Base-by-base conservation (phyloP, 35 echinoderm and acorn worm species). In the Ophiothrix spiculata region DNA sequence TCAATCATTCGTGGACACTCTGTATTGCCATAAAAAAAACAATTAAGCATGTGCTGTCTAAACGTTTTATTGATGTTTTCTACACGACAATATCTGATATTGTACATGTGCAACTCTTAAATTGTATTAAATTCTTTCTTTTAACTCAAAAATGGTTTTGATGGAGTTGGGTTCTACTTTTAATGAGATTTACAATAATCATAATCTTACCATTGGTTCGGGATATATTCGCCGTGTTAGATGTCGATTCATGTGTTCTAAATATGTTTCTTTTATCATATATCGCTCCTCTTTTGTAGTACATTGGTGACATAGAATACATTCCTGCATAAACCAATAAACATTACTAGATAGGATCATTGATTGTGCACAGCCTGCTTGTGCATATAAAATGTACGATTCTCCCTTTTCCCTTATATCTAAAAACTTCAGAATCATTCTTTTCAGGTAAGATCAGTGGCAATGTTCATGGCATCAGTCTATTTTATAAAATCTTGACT, bases 251-350 rank as follows among this genome's bases (percentile, higher is more conserved):
- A 63, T 16, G 56, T 92, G 91, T 25, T 92, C 91, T 56, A 92
- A 46, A 45, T 77, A 92, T 17, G 84, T 69, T 33, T 84, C 84
- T 36, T 78, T 88, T 37, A 92, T 64, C 39, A 84, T 81, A 31
- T 75, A 38, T 80, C 54, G 83, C 23, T 78, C 45, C 31, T 92
- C 91, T 63, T 0, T 73, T 37, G 63, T 76, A 29, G 87, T 38
- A 81, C 91, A 92, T 42, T 87, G 81, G 32, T 75, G 35, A 49
- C 91, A 92, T 4, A 92, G 40, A n/a, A 83, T 39, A 79, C 91
- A 92, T 39, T 83, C 45, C 91, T 92, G 75, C 17, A n/a, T 69
- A 69, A 69, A 69, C 17, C 8, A 54, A 54, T 11, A 8, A 54
- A 54, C 45, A 54, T 54, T 54, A 21, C 45, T 11, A 54, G 8